Base-by-base conservation (phyloP, 1,140 invertebrate genomes). In the Lepidurus apus region DNA sequence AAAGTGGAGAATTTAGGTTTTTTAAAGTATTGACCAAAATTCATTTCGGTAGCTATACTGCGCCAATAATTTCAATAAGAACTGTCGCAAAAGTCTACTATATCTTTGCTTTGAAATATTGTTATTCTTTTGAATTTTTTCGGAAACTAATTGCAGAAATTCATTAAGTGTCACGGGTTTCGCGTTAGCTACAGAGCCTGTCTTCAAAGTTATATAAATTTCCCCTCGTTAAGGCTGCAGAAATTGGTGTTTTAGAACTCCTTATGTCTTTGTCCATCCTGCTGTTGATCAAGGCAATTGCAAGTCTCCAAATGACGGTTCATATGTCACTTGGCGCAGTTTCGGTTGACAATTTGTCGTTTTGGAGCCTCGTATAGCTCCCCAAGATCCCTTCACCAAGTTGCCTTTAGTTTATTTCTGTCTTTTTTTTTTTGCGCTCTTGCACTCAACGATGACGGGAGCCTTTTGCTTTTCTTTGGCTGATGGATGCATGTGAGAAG, bases 281-380 rank as follows among this genome's bases (percentile, higher is more conserved):
- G 53, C 21, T 65, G 53, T 65, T 65, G 53, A 65, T 21, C 53
- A 65, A 21, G 0, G 6, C 17, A 65, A 65, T 65, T 13, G 53
- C 53, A 4, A 65, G 53, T 65, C n/a, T 21, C 6, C 4, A 65
- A 65, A 65, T 65, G 53, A 21, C 21, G 53, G 17, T 65, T 65
- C 53, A 65, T 65, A 65, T 65, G 53, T 65, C 53, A n/a, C 17
- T 65, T 7, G 53, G 21, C 53, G 21, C 53, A 13, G 21, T 65
- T 65, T 65, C 53, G 53, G 53, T 65, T 65, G 53, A 65, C 53
- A 65, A 21, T 65, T 65, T 65, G 17, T 65, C 53, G 53, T 65
- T 21, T 13, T 7, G 17, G 53, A 17, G 53, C 4, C 53, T 65
- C 53, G 53, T 65, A n/a, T 13, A 65, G 17, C 53, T 13, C 53